phyloP scores from a whole-genome alignment of 2,888 invertebrate genomes.

The Drosophila macrothrix region DNA sequence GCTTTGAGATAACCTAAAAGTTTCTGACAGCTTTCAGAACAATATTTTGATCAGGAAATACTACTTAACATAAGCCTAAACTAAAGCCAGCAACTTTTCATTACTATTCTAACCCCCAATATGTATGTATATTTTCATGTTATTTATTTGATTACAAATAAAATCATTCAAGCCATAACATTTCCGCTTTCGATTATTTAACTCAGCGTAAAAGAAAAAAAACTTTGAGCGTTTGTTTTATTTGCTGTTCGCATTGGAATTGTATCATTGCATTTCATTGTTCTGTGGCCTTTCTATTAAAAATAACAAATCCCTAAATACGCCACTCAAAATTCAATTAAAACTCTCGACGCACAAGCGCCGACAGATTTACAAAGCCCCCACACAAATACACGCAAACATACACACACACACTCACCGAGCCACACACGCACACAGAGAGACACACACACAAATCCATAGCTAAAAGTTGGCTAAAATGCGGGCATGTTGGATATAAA shows the following conservation, averaged over 20 bases:
- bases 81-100: background rate
- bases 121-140: background rate
- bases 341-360: constrained; percentile 72
- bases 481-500: constrained; percentile 7
- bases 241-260: constrained; percentile 34
- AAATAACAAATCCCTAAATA: constrained; percentile 79
- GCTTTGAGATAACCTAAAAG: background rate
- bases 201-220: constrained; percentile 12
- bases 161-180: constrained; percentile 10
- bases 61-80: background rate
- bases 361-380: constrained; percentile 67
- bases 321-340: constrained; percentile 78
- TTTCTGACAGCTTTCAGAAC: background rate
- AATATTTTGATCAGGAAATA: background rate
- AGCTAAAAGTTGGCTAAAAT: constrained; percentile 26
- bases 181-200: constrained; percentile 29
- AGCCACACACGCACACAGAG: constrained; percentile 30
- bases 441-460: constrained; percentile 31
- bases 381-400: constrained; percentile 9
- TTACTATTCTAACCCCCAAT: background rate
- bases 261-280: constrained; percentile 46
- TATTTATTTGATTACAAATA: constrained; percentile 10
- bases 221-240: constrained; percentile 25
- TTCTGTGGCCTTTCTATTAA: constrained; percentile 69
- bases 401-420: constrained; percentile 31